A percentile compares a stretch with the other conserved stretches of the same genome.
Evolutionary conservation across 1,140 invertebrate species (phyloP).

Genomic region (Meloidogyne hapla): DNA sequence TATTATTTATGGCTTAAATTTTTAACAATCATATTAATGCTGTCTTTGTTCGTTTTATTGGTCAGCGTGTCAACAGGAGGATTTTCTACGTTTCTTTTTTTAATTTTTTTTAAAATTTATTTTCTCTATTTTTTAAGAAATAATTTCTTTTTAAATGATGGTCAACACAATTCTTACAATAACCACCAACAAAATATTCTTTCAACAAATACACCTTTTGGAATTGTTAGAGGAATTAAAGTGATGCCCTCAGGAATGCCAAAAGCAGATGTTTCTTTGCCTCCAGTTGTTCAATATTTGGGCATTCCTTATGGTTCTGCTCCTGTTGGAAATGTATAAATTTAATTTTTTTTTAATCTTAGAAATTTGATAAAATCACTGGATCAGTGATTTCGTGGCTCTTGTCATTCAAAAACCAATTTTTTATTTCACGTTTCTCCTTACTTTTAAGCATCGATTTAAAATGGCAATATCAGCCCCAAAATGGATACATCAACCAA

Average conservation of each 20-base stretch:
- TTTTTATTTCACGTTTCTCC: slow-evolving; percentile 25
- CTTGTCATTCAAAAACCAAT: slow-evolving; percentile 1
- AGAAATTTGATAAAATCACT: neutral
- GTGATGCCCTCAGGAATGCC: slow-evolving; percentile 30
- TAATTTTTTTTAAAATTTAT: neutral
- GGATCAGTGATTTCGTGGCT: no score
- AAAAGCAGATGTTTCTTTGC: slow-evolving; percentile 43
- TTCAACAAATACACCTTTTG: slow-evolving; percentile 58
- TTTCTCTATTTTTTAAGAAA: neutral
- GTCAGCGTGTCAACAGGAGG: neutral
- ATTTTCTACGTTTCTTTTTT: neutral
- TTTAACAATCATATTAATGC: neutral
- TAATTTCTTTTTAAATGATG: slow-evolving; percentile 1
- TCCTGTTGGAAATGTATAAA: slow-evolving; percentile 72
- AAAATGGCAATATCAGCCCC: slow-evolving; percentile 64
- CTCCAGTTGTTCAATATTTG: slow-evolving; percentile 73
- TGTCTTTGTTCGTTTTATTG: neutral
- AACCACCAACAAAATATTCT: neutral
- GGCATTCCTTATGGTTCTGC: slow-evolving; percentile 91
- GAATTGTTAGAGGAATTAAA: slow-evolving; percentile 53
- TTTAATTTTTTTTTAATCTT: slow-evolving; percentile 17
- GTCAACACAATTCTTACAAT: neutral
- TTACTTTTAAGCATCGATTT: slow-evolving; percentile 57
- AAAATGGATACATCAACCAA: slow-evolving; percentile 64
- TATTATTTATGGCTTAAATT: no score